Base-by-base conservation (phyloP, 2,113 vertebrate species). In the Hassar affinis region DNA sequence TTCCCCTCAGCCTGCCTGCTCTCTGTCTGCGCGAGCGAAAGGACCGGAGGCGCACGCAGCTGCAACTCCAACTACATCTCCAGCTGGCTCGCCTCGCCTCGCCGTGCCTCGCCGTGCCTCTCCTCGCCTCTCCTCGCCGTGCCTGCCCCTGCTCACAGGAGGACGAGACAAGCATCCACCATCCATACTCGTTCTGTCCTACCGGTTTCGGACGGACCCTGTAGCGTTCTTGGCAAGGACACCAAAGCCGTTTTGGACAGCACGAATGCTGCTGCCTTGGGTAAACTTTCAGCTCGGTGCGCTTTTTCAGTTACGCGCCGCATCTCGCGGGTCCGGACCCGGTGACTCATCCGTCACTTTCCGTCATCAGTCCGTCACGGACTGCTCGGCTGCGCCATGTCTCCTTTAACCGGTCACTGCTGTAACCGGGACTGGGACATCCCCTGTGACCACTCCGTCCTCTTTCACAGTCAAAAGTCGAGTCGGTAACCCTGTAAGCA, bases 21-120 rank as follows among this genome's bases (percentile, higher is more conserved):
- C 81, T 82, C 81, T 89, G 87, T 81, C 85, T 82, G 90, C 75
- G 86, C 47, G 88, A 80, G 85, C 92, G 89, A 93, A 92, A 93
- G 92, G 89, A 91, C 89, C 49, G 35, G 61, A 78, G 64, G 78
- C 59, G 78, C 78, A 22, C 25, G 17, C 57, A 30, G 0, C 90
- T 90, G 88, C 86, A 86, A 22, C 91, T 91, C 88, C 87, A 86
- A 92, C 30, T 56, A 6, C 52, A 56, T 77, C 51, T 56, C 0
- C 74, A 38, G 15, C 49, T 35, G 47, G 8, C 47, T 11, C 74
- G 74, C 74, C 25, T 25, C 51, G 38, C 30, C 49, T 14, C n/a
- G n/a, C n/a, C n/a, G n/a, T n/a, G 74, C 74, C 25, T 25, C 51
- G 38, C 30, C 49, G 2, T n/a, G n/a, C n/a, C n/a, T n/a, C n/a